Evolutionary conservation across 2,113 vertebrate genomes (phyloP).

Genomic region (Mus pahari): DNA sequence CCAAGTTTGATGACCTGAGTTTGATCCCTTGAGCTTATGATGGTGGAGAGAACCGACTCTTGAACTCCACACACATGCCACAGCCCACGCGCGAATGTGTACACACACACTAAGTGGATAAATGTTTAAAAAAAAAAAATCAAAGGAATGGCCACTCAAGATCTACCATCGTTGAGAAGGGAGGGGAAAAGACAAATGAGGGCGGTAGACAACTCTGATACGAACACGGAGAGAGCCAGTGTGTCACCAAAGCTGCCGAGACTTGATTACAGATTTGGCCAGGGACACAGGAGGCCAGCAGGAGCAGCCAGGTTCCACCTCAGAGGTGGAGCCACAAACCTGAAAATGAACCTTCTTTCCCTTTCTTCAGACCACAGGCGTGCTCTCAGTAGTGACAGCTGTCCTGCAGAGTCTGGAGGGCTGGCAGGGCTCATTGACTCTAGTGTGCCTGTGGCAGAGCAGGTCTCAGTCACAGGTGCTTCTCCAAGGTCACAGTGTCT

Average conservation of each 20-base stretch:
- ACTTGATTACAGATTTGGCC: neutral
- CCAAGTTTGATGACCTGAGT: neutral
- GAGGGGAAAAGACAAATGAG: neutral
- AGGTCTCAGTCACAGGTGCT: neutral
- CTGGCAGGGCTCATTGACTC: constrained; percentile 71
- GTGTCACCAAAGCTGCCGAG: neutral
- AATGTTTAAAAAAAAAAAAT: neutral
- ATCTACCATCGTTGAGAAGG: neutral
- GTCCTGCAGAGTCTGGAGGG: constrained; percentile 35
- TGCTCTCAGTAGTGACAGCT: neutral
- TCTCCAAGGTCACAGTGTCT: constrained; percentile 77
- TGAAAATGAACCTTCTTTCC: constrained; percentile 13
- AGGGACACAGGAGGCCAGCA: neutral
- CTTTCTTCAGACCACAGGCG: neutral
- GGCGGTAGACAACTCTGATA: neutral
- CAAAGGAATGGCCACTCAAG: neutral
- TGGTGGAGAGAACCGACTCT: neutral
- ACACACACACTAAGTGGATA: neutral
- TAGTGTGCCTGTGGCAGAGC: constrained; percentile 61
- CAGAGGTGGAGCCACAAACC: neutral
- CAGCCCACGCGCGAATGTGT: too few relatives aligned
- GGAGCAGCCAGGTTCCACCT: neutral
- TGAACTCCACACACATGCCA: neutral
- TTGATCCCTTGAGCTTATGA: neutral
- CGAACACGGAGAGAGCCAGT: neutral